Conservation (phyloP, 1,140 invertebrate species). For the Temnothorax nylanderi region DNA sequence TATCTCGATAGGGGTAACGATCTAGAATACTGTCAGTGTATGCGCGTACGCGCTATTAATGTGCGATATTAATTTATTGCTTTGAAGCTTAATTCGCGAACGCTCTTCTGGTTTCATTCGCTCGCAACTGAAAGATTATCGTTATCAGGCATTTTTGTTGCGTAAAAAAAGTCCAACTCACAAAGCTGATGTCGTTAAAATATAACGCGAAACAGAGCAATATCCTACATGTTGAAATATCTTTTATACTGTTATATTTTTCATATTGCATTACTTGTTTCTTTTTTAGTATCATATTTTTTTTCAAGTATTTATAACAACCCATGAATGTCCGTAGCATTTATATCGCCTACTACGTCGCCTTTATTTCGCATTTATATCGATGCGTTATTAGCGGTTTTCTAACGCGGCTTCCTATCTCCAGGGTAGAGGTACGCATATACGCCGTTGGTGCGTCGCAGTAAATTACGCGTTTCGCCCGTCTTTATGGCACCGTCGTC, state of each 20-base stretch:
- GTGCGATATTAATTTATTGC: not conserved
- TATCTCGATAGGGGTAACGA: conserved; percentile 13
- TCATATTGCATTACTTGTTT: not conserved
- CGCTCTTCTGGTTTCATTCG: not conserved
- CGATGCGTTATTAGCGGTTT: not conserved
- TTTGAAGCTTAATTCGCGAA: not conserved
- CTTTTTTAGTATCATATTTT: not conserved
- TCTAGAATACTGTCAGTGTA: not conserved
- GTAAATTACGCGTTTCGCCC: conserved; percentile 27
- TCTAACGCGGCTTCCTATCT: not conserved
- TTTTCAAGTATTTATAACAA: not conserved
- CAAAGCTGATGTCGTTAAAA: not conserved
- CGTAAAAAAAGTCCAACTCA: not conserved
- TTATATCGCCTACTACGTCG: not conserved
- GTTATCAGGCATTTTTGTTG: not conserved
- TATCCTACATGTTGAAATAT: not conserved
- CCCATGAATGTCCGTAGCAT: not conserved
- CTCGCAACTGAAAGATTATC: not conserved
- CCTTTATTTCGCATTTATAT: not conserved
- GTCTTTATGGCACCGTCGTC: conserved; percentile 19
- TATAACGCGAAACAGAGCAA: not conserved
- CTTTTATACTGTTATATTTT: not conserved
- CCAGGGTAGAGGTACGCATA: not conserved
- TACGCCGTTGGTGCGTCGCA: not conserved
- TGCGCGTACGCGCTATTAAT: not conserved